Conservation (phyloP, 2,888 invertebrate genomes). For the Mesorhabditis spiculigera region DNA sequence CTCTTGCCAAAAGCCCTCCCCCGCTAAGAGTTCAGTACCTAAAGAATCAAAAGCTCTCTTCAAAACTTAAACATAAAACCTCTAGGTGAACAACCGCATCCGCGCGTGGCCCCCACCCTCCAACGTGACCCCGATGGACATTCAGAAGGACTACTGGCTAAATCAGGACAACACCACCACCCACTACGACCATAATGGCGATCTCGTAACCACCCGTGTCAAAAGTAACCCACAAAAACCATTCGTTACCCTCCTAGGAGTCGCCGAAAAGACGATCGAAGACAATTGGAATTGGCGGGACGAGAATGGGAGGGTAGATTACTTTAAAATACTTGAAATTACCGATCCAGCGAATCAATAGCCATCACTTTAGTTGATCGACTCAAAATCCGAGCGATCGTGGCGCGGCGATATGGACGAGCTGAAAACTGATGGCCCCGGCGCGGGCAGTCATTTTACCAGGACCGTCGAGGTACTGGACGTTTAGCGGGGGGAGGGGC, state of each 20-base stretch:
- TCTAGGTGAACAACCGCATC: not conserved
- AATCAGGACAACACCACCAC: not conserved
- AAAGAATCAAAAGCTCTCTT: not conserved
- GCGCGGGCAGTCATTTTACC: slow-evolving; percentile 35
- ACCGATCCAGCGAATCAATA: not conserved
- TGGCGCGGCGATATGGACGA: slow-evolving; percentile 33
- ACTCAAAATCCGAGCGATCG: not conserved
- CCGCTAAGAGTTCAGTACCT: too few species aligned
- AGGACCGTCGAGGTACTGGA: slow-evolving; percentile 25
- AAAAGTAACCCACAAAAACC: not conserved
- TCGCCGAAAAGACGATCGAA: slow-evolving; percentile 34
- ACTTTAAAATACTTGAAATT: too few species aligned
- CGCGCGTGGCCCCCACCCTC: not conserved
- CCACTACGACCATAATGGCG: not conserved
- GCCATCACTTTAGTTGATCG: not conserved
- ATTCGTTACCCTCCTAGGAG: slow-evolving; percentile 19
- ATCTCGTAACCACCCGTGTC: not conserved
- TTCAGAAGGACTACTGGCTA: not conserved
- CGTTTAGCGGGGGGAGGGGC: too few species aligned
- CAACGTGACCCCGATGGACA: slow-evolving; percentile 1
- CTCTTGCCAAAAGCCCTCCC: too few species aligned
- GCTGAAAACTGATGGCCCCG: slow-evolving; percentile 32
- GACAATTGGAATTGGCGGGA: slow-evolving; percentile 41
- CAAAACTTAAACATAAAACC: not conserved
- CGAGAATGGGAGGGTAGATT: slow-evolving; percentile 22